These are phyloP conservation scores for Oreonectes daqikongensis DNA, from an alignment of 2,797 vertebrate genomes.

Conservation along the genomic window DNA sequence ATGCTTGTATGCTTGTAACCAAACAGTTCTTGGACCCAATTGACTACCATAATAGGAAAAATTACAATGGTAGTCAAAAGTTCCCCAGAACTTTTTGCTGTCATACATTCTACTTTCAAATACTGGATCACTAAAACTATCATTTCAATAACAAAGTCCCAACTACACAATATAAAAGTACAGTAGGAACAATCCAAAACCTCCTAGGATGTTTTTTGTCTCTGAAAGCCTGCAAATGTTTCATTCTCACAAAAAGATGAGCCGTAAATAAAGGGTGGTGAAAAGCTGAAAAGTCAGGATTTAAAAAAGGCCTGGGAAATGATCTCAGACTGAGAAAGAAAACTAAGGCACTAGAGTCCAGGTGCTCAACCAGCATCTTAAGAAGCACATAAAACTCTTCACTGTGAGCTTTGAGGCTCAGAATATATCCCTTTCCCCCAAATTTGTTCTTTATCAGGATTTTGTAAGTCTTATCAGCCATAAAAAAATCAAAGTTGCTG, in stretches of 20 bases:
- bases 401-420: not conserved
- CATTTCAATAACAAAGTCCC: not conserved
- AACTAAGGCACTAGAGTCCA: constrained; percentile 1
- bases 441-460: not conserved
- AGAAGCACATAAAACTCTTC: constrained; percentile 13
- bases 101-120: too few relatives aligned
- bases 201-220: too few relatives aligned
- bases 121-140: too few relatives aligned
- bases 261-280: not conserved
- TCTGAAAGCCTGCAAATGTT: not conserved
- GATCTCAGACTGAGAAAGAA: constrained; percentile 11
- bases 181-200: not conserved
- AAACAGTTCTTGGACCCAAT: too few relatives aligned
- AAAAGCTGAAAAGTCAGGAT: constrained; percentile 11
- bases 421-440: not conserved
- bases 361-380: constrained; percentile 4
- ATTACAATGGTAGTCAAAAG: too few relatives aligned
- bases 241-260: constrained; percentile 33
- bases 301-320: constrained; percentile 33
- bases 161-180: not conserved
- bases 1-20: too few relatives aligned
- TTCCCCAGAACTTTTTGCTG: too few relatives aligned
- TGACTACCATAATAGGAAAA: too few relatives aligned
- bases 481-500: not conserved
- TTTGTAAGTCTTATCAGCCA: not conserved